Conservation (phyloP, 1,140 invertebrate genomes). For the Drosophila nasuta region DNA sequence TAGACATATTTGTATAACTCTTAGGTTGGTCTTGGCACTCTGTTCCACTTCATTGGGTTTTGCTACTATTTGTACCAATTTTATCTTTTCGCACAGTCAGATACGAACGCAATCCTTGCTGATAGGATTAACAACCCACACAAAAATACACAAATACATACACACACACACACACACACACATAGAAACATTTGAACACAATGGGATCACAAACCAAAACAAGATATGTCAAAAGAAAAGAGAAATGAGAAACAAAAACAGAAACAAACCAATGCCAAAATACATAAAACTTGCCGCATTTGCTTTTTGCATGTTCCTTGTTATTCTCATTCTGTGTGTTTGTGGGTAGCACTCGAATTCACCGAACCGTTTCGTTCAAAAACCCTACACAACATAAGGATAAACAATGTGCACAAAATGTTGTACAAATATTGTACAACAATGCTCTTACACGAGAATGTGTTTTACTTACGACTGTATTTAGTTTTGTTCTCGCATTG, state of each 20-base stretch:
- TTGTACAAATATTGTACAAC: constrained; percentile 48
- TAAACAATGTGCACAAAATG: constrained; percentile 54
- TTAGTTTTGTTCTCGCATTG: constrained; percentile 36
- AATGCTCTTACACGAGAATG: constrained; percentile 36
- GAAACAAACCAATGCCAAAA: constrained; percentile 40
- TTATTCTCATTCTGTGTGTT: not conserved
- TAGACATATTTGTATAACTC: constrained; percentile 34
- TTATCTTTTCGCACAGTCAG: constrained; percentile 37
- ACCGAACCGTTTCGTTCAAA: constrained; percentile 22
- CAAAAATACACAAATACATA: not conserved
- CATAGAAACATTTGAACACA: constrained; percentile 24
- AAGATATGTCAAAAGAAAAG: constrained; percentile 14
- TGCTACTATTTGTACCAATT: constrained; percentile 29
- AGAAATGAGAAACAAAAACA: constrained; percentile 14
- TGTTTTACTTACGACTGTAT: constrained; percentile 30
- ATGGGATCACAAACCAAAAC: constrained; percentile 33
- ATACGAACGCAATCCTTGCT: constrained; percentile 20
- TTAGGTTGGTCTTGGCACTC: constrained; percentile 2
- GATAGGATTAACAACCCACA: constrained; percentile 48
- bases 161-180: not conserved
- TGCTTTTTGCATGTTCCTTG: constrained; percentile 35
- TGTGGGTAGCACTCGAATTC: constrained; percentile 13
- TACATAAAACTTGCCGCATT: constrained; percentile 39
- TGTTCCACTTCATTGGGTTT: constrained; percentile 48
- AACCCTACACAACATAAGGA: constrained; percentile 36